Conservation (phyloP, 2,888 invertebrate genomes). For the Drosophila lacicola region DNA sequence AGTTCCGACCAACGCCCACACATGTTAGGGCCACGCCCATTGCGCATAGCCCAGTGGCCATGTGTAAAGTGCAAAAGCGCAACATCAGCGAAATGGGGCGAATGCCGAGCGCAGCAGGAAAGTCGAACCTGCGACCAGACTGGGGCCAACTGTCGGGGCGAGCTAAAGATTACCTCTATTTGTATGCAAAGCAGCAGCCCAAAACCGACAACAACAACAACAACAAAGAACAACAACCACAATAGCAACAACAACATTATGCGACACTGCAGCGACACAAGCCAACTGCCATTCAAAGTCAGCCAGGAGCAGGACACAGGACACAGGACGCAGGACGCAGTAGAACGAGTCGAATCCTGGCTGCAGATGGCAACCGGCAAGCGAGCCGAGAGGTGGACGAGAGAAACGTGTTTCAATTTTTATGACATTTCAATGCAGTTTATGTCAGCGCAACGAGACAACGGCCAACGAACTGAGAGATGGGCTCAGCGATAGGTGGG, state of each 20-base stretch:
- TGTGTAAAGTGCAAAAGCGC: constrained; percentile 68
- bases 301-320: constrained; percentile 20
- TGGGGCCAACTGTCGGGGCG: constrained; percentile 13
- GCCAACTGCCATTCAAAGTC: constrained; percentile 54
- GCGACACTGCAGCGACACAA: constrained; percentile 43
- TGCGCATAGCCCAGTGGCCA: constrained; percentile 44
- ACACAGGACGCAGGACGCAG: neutral
- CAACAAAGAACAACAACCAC: constrained; percentile 18
- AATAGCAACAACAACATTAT: constrained; percentile 42
- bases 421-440: constrained; percentile 78
- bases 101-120: constrained; percentile 24
- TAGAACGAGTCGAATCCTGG: constrained; percentile 16
- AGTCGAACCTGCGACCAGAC: constrained; percentile 13
- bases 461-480: constrained; percentile 38
- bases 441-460: constrained; percentile 68
- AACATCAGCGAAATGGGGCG: constrained; percentile 63
- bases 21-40: constrained; percentile 29
- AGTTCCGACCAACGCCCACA: constrained; percentile 27
- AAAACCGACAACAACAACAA: constrained; percentile 56
- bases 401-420: constrained; percentile 70
- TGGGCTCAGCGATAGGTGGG: neutral
- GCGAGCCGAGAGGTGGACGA: constrained; percentile 34
- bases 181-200: constrained; percentile 71
- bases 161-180: constrained; percentile 69
- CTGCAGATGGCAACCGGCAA: constrained; percentile 29